These are phyloP conservation scores for Copsychus sechellarum DNA, from an alignment of 2,113 vertebrate species.

Conservation along the genomic window DNA sequence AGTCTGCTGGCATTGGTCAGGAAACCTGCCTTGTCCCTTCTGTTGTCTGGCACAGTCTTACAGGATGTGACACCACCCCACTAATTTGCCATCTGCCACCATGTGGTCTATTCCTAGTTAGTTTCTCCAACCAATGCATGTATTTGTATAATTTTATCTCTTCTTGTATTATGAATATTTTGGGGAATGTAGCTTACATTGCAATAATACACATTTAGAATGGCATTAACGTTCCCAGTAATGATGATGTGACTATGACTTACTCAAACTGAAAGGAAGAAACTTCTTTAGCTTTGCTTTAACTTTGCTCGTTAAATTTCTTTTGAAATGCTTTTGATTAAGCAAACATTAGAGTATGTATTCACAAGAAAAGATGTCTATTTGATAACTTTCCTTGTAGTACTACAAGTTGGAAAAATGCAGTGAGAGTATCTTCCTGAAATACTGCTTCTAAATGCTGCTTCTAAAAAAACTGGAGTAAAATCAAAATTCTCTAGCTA, in stretches of 20 bases:
- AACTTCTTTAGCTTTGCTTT: background rate
- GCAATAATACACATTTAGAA: background rate
- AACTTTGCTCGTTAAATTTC: background rate
- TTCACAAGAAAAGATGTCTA: background rate
- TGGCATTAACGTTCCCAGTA: background rate
- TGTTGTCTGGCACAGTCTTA: constrained; percentile 4
- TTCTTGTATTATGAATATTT: background rate
- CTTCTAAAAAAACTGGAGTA: background rate
- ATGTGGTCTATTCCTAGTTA: background rate
- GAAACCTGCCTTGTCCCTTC: background rate
- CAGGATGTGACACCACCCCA: background rate
- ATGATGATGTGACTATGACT: background rate
- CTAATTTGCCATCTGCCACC: constrained; percentile 28
- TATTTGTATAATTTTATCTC: background rate
- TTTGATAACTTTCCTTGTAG: background rate
- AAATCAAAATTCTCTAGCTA: background rate
- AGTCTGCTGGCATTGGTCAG: background rate
- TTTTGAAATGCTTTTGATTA: background rate
- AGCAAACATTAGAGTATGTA: background rate
- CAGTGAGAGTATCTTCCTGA: background rate
- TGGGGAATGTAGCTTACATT: background rate
- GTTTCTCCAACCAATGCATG: background rate
- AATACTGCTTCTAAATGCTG: background rate
- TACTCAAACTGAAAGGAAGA: background rate
- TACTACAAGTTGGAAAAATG: background rate